Percentiles rank a stretch among this genome's conserved stretches.
These are phyloP conservation scores for Amphipyra berbera DNA, from an alignment of 2,888 invertebrate genomes.

Conservation along the genomic window DNA sequence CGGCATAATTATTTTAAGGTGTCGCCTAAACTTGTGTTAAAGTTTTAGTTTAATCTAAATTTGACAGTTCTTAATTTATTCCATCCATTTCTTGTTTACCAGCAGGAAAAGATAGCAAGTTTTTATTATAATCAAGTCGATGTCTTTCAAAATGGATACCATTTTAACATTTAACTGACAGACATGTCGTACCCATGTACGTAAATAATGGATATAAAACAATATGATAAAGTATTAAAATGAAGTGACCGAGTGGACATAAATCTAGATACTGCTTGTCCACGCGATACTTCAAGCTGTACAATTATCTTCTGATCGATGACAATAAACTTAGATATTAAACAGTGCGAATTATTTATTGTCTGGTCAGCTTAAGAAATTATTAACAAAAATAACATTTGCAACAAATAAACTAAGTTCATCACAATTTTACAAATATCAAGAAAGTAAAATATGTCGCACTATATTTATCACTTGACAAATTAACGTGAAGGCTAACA, in stretches of 20 bases:
- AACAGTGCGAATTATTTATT: conserved; percentile 69
- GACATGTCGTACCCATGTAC: conserved; percentile 19
- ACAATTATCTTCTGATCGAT: conserved; percentile 10
- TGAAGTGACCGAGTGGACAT: neutral
- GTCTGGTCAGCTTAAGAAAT: conserved; percentile 74
- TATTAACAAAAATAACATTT: conserved; percentile 45
- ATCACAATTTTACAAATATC: conserved; percentile 65
- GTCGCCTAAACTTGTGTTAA: neutral
- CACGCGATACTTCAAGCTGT: conserved; percentile 1
- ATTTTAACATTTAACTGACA: conserved; percentile 19
- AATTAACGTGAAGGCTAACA: conserved; percentile 64
- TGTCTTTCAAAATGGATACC: conserved; percentile 11
- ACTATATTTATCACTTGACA: conserved; percentile 65
- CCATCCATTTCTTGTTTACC: neutral
- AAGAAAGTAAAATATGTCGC: conserved; percentile 67
- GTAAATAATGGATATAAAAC: neutral
- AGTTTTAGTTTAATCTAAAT: neutral
- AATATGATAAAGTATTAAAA: conserved; percentile 2
- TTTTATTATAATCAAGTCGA: conserved; percentile 13
- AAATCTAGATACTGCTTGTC: neutral
- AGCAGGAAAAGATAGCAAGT: neutral
- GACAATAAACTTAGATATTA: conserved; percentile 36
- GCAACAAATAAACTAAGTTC: conserved; percentile 45
- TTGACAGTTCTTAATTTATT: too few species aligned
- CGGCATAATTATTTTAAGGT: neutral